Percentiles rank a stretch among this genome's conserved stretches.
Evolutionary conservation across 2,888 invertebrate genomes (phyloP).

Genomic region (Clistopyga incitator): DNA sequence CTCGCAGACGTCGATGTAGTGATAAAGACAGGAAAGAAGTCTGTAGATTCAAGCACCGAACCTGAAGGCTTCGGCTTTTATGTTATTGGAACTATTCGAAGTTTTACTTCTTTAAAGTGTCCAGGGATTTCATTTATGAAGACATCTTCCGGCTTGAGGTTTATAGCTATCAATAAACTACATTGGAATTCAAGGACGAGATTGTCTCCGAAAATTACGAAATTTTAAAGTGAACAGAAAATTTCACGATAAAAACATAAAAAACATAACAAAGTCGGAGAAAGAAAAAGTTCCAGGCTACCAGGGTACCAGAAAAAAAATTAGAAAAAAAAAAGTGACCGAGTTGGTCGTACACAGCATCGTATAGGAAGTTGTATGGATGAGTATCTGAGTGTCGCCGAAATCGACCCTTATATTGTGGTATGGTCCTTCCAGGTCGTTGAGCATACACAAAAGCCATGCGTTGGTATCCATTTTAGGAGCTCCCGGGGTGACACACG

Average conservation of each 20-base stretch:
- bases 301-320: no score
- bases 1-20: slow-evolving; percentile 33
- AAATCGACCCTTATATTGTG: slow-evolving; percentile 79
- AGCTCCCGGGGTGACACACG: slow-evolving; percentile 70
- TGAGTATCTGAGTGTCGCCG: slow-evolving; percentile 54
- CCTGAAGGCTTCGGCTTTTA: no score
- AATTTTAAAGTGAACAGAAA: no score
- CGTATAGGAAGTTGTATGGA: slow-evolving; percentile 3
- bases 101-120: neutral
- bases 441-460: slow-evolving; percentile 79
- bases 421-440: slow-evolving; percentile 82
- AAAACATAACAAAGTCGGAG: no score
- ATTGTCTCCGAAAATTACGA: slow-evolving; percentile 2
- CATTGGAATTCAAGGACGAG: neutral
- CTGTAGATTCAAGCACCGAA: no score
- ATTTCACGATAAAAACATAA: no score
- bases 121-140: slow-evolving; percentile 21
- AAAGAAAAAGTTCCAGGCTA: no score
- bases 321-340: no score
- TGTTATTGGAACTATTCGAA: no score
- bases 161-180: slow-evolving; percentile 9
- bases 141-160: neutral
- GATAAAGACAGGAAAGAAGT: slow-evolving; percentile 24
- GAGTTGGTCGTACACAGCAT: neutral
- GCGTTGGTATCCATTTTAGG: slow-evolving; percentile 60